Base-by-base conservation (phyloP, 2,113 vertebrate species). In the Sinocyclocheilus anshuiensis region DNA sequence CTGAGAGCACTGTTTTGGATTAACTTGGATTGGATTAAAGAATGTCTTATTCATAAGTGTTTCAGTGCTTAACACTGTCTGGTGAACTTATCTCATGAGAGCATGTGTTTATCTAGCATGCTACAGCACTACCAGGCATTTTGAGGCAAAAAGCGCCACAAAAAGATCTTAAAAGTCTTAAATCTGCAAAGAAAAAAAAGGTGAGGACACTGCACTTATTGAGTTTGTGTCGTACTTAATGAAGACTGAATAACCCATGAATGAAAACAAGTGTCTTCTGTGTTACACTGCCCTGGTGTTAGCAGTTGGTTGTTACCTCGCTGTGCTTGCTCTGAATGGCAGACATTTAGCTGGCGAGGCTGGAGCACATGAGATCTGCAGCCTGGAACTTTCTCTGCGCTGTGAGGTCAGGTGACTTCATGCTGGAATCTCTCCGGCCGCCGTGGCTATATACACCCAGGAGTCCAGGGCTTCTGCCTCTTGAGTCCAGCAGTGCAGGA, bases 331-430 rank as follows among this genome's bases (percentile, higher is more conserved):
- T 48, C 20, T 65, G 39, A 48, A 79, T 71, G 15, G 39, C 82
- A 82, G 82, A 53, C 42, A 59, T 74, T 39, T 61, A 24, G 22
- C 78, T 80, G 84, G 45, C 29, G 7, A 69, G 36, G n/a, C 79
- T 83, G 85, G 45, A 77, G 22, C 59, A 90, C 81, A 55, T 72
- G 74, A 88, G 88, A 63, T 78, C 15, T 53, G 57, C 61, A 84
- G 82, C 71, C 94, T 91, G 89, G 94, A 95, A 94, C 90, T 89
- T 95, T 95, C 94, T 92, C 84, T 83, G 69, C 82, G 36, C 26
- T 59, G 24, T 77, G 88, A n/a, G 86, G 92, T 94, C 94, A 93
- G 89, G 91, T 95, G 94, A 95, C 91, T 88, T 89, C 83, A 42
- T 22, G 67, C 72, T 90, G 90, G 90, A 90, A 89, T 92, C 85